Evolutionary conservation across 2,888 invertebrate species (phyloP), one percentile per base, ranked within the genome.

Genomic region (Campoplex nolae): DNA sequence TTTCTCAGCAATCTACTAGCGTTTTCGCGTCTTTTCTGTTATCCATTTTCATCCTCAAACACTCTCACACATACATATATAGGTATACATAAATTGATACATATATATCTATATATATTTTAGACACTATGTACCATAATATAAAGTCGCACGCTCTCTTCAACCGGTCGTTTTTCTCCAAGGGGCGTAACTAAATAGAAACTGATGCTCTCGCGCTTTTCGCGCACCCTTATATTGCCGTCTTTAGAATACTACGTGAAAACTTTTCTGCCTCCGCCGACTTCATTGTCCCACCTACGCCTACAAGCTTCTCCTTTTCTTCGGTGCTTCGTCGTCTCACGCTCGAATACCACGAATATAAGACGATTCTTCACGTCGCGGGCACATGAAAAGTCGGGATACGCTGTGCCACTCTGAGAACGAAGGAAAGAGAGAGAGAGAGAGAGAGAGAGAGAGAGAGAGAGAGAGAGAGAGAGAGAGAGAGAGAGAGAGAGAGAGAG

Each of bases 281-380:
- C 76, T 86, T 80, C 75, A 68, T 67, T 70, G 58, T 70, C 23
- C 75, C 51, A 32, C 28, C 62, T 83, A 82, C 54, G 74, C 67
- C 82, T 75, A 82, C 56, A 67, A 74, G 54, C 71, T 76, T 83
- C 62, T 78, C 70, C 67, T 62, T 86, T 71, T 68, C 70, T 74
- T 67, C n/a, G 56, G 54, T 81, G 54, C 71, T 45, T 80, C 67
- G 58, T 73, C 76, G 71, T 54, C 56, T 77, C 79, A 54, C 71
- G 74, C 74, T 84, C 81, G 79, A 79, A 74, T 84, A 56, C 84
- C 75, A 35, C 84, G 77, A 81, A 81, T 85, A 81, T 92, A 92
- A 92, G 93, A 91, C 92, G 92, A 93, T 92, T 92, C 93, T 92
- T 92, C 91, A 90, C 90, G 92, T 92, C 91, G 90, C 90, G 90